These are phyloP conservation scores for Cyprinodon tularosa DNA, from an alignment of 2,113 vertebrate species.

Conservation along the genomic window DNA sequence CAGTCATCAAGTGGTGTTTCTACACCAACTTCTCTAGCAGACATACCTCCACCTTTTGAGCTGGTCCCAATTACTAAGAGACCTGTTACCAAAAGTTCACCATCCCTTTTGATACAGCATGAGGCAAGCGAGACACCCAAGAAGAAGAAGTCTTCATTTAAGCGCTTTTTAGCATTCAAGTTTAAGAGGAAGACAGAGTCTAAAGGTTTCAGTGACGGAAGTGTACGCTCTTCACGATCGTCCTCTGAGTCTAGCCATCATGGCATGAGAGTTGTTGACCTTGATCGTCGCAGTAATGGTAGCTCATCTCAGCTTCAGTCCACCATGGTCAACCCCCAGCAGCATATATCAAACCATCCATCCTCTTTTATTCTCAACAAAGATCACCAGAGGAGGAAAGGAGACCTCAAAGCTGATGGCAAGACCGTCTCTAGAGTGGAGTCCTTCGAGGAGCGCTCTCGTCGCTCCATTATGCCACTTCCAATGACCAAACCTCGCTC, in stretches of 20 bases:
- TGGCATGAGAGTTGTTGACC: conserved; percentile 85
- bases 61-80: conserved; percentile 95
- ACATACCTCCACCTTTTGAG: conserved; percentile 97
- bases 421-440: conserved; percentile 91
- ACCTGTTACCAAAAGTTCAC: conserved; percentile 95
- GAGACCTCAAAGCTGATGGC: conserved; percentile 83
- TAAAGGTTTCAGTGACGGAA: conserved; percentile 87
- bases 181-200: conserved; percentile 91
- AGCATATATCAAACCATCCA: conserved; percentile 82
- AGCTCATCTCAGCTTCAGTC: conserved; percentile 88
- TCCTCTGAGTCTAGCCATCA: conserved; percentile 96
- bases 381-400: conserved; percentile 85
- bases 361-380: conserved; percentile 86
- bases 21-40: conserved; percentile 86
- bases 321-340: conserved; percentile 78
- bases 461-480: conserved; percentile 88
- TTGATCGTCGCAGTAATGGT: conserved; percentile 87
- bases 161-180: conserved; percentile 91
- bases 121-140: conserved; percentile 87
- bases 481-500: conserved; percentile 95
- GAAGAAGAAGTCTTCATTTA: conserved; percentile 97
- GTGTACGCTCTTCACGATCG: conserved; percentile 89
- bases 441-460: conserved; percentile 93
- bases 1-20: conserved; percentile 86
- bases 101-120: conserved; percentile 89